These are phyloP conservation scores for Scomberomorus guttatus DNA, from an alignment of 2,797 vertebrate genomes.

Conservation along the genomic window DNA sequence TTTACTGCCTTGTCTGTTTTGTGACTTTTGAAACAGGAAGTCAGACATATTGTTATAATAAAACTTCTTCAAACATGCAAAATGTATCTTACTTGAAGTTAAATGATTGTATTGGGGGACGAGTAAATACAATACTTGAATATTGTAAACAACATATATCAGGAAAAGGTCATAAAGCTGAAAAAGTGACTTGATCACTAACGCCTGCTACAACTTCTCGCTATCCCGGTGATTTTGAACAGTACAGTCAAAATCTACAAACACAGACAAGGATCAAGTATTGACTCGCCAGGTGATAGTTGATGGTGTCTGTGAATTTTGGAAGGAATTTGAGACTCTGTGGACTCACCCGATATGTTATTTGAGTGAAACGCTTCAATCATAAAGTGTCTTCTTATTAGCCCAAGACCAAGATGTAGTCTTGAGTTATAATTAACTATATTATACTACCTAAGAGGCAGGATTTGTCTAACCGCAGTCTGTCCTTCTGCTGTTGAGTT, in stretches of 20 bases:
- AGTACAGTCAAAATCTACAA: neutral
- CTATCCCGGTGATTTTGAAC: neutral
- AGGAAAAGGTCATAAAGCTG: neutral
- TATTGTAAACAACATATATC: conserved; percentile 16
- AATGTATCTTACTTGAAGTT: conserved; percentile 45
- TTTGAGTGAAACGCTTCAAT: neutral
- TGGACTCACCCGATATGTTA: neutral
- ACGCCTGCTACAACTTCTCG: neutral
- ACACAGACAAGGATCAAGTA: neutral
- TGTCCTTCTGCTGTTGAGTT: neutral
- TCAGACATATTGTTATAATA: conserved; percentile 37
- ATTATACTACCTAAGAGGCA: neutral
- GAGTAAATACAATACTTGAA: conserved; percentile 2
- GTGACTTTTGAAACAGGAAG: conserved; percentile 48
- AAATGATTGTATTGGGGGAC: conserved; percentile 40
- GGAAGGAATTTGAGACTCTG: neutral
- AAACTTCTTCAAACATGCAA: conserved; percentile 38
- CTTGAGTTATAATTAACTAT: neutral
- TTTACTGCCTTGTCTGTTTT: conserved; percentile 63
- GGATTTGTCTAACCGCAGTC: neutral
- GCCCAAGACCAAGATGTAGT: neutral
- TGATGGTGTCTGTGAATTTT: no score
- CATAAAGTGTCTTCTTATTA: neutral
- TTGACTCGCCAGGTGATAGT: neutral
- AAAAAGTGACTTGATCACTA: conserved; percentile 2